Evolutionary conservation across 1,140 invertebrate species (phyloP), one percentile per base, ranked within the genome.

Genomic region (Cyclargus thomasi): DNA sequence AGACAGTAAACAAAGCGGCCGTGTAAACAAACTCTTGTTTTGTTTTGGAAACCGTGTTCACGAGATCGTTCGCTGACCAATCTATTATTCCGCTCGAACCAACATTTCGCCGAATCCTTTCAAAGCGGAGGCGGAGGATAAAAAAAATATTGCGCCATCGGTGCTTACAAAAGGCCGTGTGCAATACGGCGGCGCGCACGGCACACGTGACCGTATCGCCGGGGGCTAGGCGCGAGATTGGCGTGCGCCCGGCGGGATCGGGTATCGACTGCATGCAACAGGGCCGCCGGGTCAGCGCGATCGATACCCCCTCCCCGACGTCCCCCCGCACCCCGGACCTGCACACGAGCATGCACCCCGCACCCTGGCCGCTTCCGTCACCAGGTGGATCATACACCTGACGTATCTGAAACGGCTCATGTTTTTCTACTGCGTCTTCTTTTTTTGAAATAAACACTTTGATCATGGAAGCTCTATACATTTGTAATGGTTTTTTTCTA

Each of bases 201-300:
- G 55, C 18, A 59, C 20, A 21, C 10, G 17, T 3, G 10, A 17
- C 18, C 55, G 55, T 59, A 59, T 18, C 20, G 3, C 17, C 1
- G 18, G 4, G 18, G 17, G 7, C 10, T 18, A 59, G 18, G 55
- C 18, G 55, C 17, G 10, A 20, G 55, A 11, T 59, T 59, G 55
- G 55, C 55, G 17, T 20, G 53, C 53, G 16, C 53, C n/a, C 17
- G 55, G 17, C 21, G 2, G 39, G 14, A 47, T 47, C 3, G 39
- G 10, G 18, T 59, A 20, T 20, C 55, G 55, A 59, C 18, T 59
- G 55, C 55, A 59, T 59, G 55, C 55, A 59, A 59, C 55, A 59
- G 55, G 55, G 55, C 17, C 17, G 53, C 14, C 53, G 53, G n/a
- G n/a, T 17, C 17, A 21, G 6, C 18, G 20, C 18, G 55, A 47